Evolutionary conservation across 2,113 vertebrate species (phyloP), one percentile per base, ranked within the genome.

Genomic region (Progne subis): DNA sequence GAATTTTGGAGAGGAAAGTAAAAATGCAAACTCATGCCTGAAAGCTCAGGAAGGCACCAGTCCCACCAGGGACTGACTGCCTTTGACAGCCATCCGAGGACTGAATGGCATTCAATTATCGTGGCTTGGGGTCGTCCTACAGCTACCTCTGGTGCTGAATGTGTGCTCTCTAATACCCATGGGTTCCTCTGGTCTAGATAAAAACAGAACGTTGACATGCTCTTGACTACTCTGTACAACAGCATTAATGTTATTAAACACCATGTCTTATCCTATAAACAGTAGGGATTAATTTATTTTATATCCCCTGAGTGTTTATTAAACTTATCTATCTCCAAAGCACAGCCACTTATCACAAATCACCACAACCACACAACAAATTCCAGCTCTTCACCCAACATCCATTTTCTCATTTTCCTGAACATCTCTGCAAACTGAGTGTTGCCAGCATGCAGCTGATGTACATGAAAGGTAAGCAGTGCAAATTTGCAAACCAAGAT

Each of bases 241-340:
- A 90, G 24, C 53, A 85, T 72, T 90, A 55, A 68, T 53, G 19
- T 56, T 91, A 65, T 89, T 94, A 89, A 95, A 82, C 81, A 89
- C 28, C 31, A 41, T 19, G 61, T 72, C 70, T 94, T 64, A 32
- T 46, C 57, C 81, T 85, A 82, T 85, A 91, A 94, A 94, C 53
- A 84, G 77, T 37, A 78, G 37, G 56, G 31, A 88, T 78, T 88
- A 29, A 90, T 92, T 95, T 92, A 92, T 96, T 97, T 86, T 86
- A 75, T 64, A 95, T 65, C 55, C 78, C 57, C 34, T 0, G 12
- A 75, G 31, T 94, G 67, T 82, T 95, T 89, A 91, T 82, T 76
- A 89, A 82, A 69, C 57, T 16, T 85, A 57, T 75, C 78, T 68
- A 13, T 26, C 61, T 89, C 86, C 67, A 72, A 82, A 92, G 80